Evolutionary conservation across 2,888 invertebrate genomes (phyloP).

Genomic region (Spodoptera exigua): DNA sequence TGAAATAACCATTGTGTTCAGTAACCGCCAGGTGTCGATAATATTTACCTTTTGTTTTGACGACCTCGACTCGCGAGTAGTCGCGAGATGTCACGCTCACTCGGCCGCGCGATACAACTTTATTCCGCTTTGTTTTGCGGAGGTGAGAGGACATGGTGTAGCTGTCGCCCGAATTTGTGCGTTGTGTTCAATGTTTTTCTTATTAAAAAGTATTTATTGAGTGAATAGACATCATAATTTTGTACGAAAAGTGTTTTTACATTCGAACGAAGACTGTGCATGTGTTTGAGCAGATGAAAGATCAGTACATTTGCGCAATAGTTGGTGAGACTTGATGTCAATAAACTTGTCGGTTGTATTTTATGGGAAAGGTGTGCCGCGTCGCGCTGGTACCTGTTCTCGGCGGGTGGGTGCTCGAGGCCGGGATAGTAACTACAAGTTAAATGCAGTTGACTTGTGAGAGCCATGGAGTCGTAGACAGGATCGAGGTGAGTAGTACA

Average conservation of each 20-base stretch:
- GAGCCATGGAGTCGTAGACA: constrained; percentile 76
- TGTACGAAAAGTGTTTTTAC: constrained; percentile 72
- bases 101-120: constrained; percentile 59
- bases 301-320: constrained; percentile 81
- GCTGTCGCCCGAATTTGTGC: constrained; percentile 64
- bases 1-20: constrained; percentile 41
- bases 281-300: constrained; percentile 72
- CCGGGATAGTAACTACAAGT: constrained; percentile 69
- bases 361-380: constrained; percentile 89
- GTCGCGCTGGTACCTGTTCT: constrained; percentile 84
- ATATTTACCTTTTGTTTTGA: constrained; percentile 68
- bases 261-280: constrained; percentile 72
- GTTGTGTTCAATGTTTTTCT: constrained; percentile 85
- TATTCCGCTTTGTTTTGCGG: constrained; percentile 89
- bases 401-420: constrained; percentile 77
- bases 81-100: constrained; percentile 74
- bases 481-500: constrained; percentile 79
- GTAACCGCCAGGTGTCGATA: constrained; percentile 71
- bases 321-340: constrained; percentile 86
- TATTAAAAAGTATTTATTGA: constrained; percentile 75
- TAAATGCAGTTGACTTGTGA: constrained; percentile 62
- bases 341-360: constrained; percentile 89
- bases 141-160: constrained; percentile 81
- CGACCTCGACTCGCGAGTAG: constrained; percentile 66
- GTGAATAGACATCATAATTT: constrained; percentile 74